Conservation (phyloP, 1,140 invertebrate genomes). For the Eumeta japonica region DNA sequence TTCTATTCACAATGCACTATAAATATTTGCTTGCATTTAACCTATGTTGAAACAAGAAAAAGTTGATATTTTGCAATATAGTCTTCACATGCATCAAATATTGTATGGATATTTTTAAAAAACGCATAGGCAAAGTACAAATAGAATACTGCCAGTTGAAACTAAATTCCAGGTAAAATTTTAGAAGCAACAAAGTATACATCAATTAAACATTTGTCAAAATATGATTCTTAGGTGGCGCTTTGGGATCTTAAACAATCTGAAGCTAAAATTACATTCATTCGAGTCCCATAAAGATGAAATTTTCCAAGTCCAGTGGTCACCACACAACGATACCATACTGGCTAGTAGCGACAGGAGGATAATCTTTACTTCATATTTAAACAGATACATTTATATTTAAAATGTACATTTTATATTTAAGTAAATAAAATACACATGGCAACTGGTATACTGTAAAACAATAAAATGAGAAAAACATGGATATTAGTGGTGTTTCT, state of each 20-base stretch:
- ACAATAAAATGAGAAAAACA: too few relatives aligned
- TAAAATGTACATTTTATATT: neutral
- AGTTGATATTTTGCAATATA: neutral
- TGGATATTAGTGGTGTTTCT: too few relatives aligned
- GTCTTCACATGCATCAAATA: neutral
- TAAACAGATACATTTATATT: conserved; percentile 1
- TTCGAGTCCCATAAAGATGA: conserved; percentile 99
- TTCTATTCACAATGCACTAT: too few relatives aligned
- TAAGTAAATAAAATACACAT: too few relatives aligned
- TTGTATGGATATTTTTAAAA: neutral
- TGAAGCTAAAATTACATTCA: conserved; percentile 97
- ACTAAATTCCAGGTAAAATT: neutral
- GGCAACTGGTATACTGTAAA: too few relatives aligned
- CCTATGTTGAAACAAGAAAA: too few relatives aligned
- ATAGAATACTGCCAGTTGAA: too few relatives aligned
- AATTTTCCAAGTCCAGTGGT: conserved; percentile 99
- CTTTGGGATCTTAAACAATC: conserved; percentile 96
- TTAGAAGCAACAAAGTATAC: neutral
- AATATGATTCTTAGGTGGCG: conserved; percentile 59
- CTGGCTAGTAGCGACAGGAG: conserved; percentile 93
- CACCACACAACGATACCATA: conserved; percentile 99
- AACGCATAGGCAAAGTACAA: neutral
- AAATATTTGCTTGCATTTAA: too few relatives aligned
- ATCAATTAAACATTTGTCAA: neutral
- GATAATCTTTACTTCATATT: conserved; percentile 14